Conservation (phyloP, 2,797 vertebrate species). For the Pseudochromis fuscus region DNA sequence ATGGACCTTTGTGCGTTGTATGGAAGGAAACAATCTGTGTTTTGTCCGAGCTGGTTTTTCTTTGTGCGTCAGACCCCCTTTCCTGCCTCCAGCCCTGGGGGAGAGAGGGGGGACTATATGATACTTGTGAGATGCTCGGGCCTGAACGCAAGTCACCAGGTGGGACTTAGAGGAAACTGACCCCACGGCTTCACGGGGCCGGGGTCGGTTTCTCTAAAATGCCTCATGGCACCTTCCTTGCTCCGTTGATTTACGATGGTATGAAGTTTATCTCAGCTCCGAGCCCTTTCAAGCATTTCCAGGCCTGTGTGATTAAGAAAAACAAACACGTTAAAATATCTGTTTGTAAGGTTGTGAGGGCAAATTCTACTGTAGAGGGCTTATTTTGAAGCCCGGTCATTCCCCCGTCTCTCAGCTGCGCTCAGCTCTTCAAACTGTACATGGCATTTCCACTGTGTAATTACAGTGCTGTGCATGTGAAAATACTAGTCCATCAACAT, state of each 20-base stretch:
- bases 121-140: conserved; percentile 64
- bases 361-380: conserved; percentile 19
- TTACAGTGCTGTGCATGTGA: conserved; percentile 55
- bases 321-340: conserved; percentile 46
- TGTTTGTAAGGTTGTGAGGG: conserved; percentile 20
- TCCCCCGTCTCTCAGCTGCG: conserved; percentile 28
- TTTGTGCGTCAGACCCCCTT: conserved; percentile 43
- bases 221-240: conserved; percentile 30
- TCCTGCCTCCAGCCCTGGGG: conserved; percentile 45
- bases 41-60: conserved; percentile 59
- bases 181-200: conserved; percentile 8
- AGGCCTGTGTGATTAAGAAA: conserved; percentile 30
- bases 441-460: conserved; percentile 55
- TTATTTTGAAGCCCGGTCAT: conserved; percentile 21
- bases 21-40: conserved; percentile 80
- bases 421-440: conserved; percentile 45
- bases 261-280: conserved; percentile 22
- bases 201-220: conserved; percentile 41
- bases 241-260: conserved; percentile 38
- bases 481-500: conserved; percentile 48
- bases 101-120: conserved; percentile 44
- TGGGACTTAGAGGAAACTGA: conserved; percentile 44
- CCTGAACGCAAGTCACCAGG: conserved; percentile 46
- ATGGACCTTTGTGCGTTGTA: conserved; percentile 62
- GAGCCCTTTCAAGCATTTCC: conserved; percentile 20